Evolutionary conservation across 2,888 invertebrate genomes (phyloP), one percentile per base, ranked within the genome.

Genomic region (Pollenia amentaria): DNA sequence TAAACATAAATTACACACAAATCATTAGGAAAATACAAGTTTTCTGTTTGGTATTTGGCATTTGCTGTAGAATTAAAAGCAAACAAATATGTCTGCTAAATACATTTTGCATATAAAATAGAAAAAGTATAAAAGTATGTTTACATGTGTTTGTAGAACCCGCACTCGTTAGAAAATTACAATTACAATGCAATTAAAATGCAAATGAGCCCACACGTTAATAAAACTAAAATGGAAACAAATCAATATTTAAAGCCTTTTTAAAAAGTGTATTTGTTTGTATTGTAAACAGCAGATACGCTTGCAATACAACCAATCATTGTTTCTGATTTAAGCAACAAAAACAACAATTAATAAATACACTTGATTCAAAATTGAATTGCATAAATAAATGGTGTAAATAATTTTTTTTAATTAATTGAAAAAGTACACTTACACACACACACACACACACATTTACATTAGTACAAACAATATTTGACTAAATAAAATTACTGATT

Each of bases 151-250:
- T 8, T 62, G 18, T 51, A 11, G 21, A 48, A 42, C 10, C 55
- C 16, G 29, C 44, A 40, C 40, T 72, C 53, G 18, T 77, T 53
- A 46, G 42, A 64, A 73, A 78, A 73, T 42, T 75, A 42, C 67
- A 75, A 82, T 75, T 75, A 64, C 46, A 82, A 77, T 80, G 80
- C 80, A 87, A 84, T 87, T 80, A 76, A 84, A 83, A 84, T 84
- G 84, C 87, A 87, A 87, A 87, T 87, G 18, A 77, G 87, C 84
- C 87, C 80, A 84, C 87, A 80, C 67, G 67, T 53, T 48, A 53
- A 62, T 73, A 69, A 73, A 65, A 51, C 53, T n/a, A 29, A n/a
- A n/a, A 29, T 29, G 29, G 29, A 76, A 67, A 67, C 57, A 75
- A 75, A 75, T 51, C 11, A 53, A 29, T 40, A 62, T 1, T 1